Conservation (phyloP, 1,140 invertebrate genomes). For the Euglossa dilemma region DNA sequence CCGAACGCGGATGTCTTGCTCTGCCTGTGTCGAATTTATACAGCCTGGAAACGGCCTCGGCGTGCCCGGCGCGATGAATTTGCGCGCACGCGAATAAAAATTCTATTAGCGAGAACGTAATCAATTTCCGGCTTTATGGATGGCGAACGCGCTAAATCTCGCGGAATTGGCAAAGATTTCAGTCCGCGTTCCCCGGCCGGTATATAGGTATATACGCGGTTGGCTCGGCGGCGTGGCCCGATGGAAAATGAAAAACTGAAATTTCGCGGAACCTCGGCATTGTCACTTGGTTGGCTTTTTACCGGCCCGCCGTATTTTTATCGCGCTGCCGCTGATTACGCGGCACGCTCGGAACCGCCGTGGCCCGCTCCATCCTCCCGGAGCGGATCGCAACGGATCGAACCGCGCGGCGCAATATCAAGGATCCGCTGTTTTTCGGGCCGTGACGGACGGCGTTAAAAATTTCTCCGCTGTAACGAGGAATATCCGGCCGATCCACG, state of each 20-base stretch:
- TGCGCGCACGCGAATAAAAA: constrained; percentile 33
- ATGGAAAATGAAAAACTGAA: constrained; percentile 18
- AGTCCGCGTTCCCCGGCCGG: not conserved
- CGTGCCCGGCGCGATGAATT: not conserved
- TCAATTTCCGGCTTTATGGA: constrained; percentile 45
- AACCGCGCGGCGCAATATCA: not conserved
- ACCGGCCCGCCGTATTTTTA: constrained; percentile 10
- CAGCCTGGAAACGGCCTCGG: not conserved
- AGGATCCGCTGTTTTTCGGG: not conserved
- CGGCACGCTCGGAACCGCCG: constrained; percentile 6
- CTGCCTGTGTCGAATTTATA: constrained; percentile 9
- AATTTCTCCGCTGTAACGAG: not conserved
- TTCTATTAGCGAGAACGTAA: constrained; percentile 44
- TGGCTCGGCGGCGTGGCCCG: not conserved
- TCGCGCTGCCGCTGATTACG: constrained; percentile 28
- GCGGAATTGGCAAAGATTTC: constrained; percentile 48
- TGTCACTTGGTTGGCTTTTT: constrained; percentile 22
- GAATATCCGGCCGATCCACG: not conserved
- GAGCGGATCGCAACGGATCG: not conserved
- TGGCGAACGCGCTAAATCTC: constrained; percentile 33
- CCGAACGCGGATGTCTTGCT: not conserved
- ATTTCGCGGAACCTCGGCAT: not conserved
- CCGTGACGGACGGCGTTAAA: not conserved
- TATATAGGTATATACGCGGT: too few species aligned
- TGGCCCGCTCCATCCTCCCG: too few species aligned